These are phyloP conservation scores for Albula glossodonta DNA, from an alignment of 2,113 vertebrate species.

Conservation along the genomic window DNA sequence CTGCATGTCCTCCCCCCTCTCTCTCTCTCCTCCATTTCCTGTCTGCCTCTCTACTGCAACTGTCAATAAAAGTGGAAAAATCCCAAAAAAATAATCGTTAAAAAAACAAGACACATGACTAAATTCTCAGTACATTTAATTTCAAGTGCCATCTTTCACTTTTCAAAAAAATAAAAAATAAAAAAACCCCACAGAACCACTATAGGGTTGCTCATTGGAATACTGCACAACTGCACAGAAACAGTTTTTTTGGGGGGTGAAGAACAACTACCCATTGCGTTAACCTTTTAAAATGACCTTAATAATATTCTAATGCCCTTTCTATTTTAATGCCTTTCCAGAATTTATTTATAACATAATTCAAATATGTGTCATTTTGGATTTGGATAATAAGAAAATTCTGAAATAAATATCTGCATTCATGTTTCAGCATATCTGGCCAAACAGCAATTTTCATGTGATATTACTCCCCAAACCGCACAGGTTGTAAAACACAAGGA, in stretches of 20 bases:
- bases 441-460: not conserved
- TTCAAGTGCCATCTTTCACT: too few relatives aligned
- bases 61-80: too few relatives aligned
- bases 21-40: too few relatives aligned
- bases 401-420: not conserved
- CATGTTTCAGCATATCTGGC: not conserved
- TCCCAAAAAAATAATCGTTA: too few relatives aligned
- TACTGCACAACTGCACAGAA: not conserved
- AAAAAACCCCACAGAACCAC: too few relatives aligned
- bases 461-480: not conserved
- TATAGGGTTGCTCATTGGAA: too few relatives aligned
- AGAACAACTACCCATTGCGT: not conserved
- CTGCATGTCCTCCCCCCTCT: too few relatives aligned
- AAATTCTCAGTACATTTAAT: too few relatives aligned
- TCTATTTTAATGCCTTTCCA: not conserved
- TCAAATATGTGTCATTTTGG: not conserved
- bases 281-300: not conserved
- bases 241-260: not conserved
- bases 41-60: too few relatives aligned
- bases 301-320: not conserved
- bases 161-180: too few relatives aligned
- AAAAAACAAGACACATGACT: too few relatives aligned
- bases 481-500: constrained; percentile 1
- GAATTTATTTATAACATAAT: not conserved
- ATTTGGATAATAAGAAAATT: not conserved